Conservation (phyloP, 2,888 invertebrate genomes). For the Notodonta ziczac region DNA sequence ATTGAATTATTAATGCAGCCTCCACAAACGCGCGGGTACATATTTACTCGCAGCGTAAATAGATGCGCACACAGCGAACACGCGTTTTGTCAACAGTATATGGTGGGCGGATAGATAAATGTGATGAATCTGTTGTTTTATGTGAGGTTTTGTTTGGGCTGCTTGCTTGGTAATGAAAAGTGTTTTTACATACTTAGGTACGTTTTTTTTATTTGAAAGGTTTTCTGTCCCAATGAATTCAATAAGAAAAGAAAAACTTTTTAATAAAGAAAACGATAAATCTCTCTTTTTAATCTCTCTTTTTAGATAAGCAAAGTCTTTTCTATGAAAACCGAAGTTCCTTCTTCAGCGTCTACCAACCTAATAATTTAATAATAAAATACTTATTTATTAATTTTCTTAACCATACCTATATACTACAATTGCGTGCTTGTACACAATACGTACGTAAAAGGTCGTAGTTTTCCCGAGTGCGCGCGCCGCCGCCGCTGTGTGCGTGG, state of each 20-base stretch:
- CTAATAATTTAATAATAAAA: too few relatives aligned
- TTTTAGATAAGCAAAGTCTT: too few relatives aligned
- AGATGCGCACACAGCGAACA: constrained; percentile 84
- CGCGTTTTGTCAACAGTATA: constrained; percentile 75
- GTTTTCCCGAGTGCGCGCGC: constrained; percentile 83
- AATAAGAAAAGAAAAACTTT: too few relatives aligned
- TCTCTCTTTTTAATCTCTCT: too few relatives aligned
- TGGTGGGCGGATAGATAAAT: constrained; percentile 24
- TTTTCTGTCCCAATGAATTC: too few relatives aligned
- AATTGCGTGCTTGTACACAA: constrained; percentile 77
- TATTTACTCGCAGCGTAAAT: constrained; percentile 84
- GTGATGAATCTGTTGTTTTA: not conserved
- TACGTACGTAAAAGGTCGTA: constrained; percentile 81
- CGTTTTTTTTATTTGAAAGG: too few relatives aligned
- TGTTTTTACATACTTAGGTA: too few relatives aligned
- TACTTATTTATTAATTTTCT: not conserved
- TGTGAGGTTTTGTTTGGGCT: not conserved
- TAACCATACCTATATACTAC: constrained; percentile 44
- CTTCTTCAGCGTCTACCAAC: too few relatives aligned
- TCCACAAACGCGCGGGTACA: constrained; percentile 82
- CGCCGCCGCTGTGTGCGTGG: constrained; percentile 53
- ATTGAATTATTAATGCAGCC: constrained; percentile 85
- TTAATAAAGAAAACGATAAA: too few relatives aligned
- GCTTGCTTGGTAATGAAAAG: too few relatives aligned
- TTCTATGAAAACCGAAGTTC: too few relatives aligned